Evolutionary conservation across 2,888 invertebrate genomes (phyloP).

Genomic region (Drosophila birchii): DNA sequence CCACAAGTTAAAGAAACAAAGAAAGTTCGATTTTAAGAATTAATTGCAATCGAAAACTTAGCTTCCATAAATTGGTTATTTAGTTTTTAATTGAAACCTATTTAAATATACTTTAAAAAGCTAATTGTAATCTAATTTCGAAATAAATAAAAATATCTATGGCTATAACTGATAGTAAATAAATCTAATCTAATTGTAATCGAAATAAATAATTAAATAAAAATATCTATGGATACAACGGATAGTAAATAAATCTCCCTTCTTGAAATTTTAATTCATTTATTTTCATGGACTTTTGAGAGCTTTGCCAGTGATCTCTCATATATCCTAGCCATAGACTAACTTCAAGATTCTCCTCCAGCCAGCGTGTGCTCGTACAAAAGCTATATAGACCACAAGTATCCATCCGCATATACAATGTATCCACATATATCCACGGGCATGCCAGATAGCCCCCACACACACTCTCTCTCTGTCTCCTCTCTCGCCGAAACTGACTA

Average conservation of each 20-base stretch:
- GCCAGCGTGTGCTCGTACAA: slow-evolving; percentile 24
- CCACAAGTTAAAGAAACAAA: too few relatives aligned
- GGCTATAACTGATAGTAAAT: too few relatives aligned
- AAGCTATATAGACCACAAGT: slow-evolving; percentile 27
- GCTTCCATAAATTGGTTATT: not conserved
- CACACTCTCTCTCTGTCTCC: slow-evolving; percentile 4
- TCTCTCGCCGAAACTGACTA: slow-evolving; percentile 37
- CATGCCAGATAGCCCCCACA: slow-evolving; percentile 15
- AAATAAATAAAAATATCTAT: not conserved
- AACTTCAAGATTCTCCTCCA: slow-evolving; percentile 9
- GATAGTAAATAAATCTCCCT: not conserved
- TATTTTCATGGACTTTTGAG: fast-evolving
- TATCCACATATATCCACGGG: slow-evolving; percentile 11
- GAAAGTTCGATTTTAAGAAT: not conserved
- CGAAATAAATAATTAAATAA: too few relatives aligned
- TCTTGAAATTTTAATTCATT: not conserved
- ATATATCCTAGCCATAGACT: slow-evolving; percentile 25
- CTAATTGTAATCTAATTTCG: too few relatives aligned
- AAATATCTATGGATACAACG: not conserved
- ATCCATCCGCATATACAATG: slow-evolving; percentile 26
- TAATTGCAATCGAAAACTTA: not conserved
- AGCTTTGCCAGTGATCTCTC: not conserved
- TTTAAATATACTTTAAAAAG: not conserved
- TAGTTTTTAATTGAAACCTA: not conserved
- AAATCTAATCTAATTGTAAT: not conserved